phyloP scores from a whole-genome alignment of 2,113 vertebrate species.

The Rhinopithecus roxellana region DNA sequence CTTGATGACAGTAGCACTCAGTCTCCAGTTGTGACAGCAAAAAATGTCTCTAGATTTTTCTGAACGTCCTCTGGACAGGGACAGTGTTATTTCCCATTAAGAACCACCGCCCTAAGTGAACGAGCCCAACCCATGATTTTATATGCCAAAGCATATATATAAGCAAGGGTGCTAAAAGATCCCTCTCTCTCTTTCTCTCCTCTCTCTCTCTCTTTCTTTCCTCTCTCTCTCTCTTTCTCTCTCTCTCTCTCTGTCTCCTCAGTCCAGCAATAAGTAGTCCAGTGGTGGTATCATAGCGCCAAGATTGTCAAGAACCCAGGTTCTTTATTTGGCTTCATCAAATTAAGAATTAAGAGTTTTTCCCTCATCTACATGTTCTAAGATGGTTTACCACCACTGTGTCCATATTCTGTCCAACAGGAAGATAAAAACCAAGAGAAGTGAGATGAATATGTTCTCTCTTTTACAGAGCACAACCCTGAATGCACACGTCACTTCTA shows the following conservation, averaged over 20 bases:
- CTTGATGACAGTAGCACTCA: neutral
- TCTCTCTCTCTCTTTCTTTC: neutral
- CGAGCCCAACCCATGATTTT: neutral
- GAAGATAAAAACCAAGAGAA: neutral
- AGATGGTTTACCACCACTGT: neutral
- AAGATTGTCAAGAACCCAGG: neutral
- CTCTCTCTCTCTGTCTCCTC: neutral
- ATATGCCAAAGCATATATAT: neutral
- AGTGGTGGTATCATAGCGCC: neutral
- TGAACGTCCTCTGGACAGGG: neutral
- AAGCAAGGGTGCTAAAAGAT: neutral
- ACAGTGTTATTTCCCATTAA: neutral
- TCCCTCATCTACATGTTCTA: neutral
- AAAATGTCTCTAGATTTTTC: neutral
- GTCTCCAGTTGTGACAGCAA: rapidly evolving
- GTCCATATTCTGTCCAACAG: neutral
- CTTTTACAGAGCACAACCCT: neutral
- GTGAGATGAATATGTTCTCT: neutral
- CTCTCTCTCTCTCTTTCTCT: neutral
- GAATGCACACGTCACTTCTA: neutral
- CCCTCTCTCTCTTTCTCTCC: neutral
- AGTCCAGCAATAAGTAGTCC: neutral
- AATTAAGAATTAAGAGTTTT: neutral
- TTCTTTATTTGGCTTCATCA: neutral
- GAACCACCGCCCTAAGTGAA: neutral